Evolutionary conservation across 2,888 invertebrate species (phyloP).

Genomic region (Orthosia incerta): DNA sequence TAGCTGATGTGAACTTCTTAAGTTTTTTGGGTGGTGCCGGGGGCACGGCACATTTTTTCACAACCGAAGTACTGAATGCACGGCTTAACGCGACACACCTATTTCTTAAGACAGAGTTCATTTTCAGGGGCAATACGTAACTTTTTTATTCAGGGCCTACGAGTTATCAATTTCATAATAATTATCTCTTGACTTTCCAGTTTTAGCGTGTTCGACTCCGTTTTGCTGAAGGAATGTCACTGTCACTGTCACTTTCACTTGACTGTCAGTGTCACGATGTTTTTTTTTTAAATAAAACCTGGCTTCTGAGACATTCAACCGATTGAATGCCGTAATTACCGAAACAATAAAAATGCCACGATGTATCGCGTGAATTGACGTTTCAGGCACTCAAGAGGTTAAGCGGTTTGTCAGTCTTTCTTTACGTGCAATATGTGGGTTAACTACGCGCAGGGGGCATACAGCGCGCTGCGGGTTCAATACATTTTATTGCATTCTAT

Average conservation of each 20-base stretch:
- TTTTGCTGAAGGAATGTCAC: constrained; percentile 18
- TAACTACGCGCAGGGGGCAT: too few species aligned
- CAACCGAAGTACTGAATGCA: constrained; percentile 78
- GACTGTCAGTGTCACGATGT: not conserved
- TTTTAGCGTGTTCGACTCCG: constrained; percentile 39
- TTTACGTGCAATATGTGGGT: too few species aligned
- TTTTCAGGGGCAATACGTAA: constrained; percentile 62
- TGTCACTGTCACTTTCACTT: constrained; percentile 15
- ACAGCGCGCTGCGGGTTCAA: too few species aligned
- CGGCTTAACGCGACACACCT: constrained; percentile 74
- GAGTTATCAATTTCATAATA: constrained; percentile 61
- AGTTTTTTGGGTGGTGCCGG: constrained; percentile 81
- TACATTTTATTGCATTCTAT: too few species aligned
- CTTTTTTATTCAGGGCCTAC: constrained; percentile 28
- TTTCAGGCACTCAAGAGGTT: too few species aligned
- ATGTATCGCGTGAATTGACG: too few species aligned
- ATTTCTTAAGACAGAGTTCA: constrained; percentile 81
- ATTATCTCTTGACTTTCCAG: constrained; percentile 21
- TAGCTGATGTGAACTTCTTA: constrained; percentile 90
- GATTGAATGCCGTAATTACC: too few species aligned
- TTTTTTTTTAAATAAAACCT: too few species aligned
- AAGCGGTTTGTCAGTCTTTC: not conserved
- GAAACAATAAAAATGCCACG: too few species aligned
- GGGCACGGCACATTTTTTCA: constrained; percentile 79
- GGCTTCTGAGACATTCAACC: too few species aligned